Evolutionary conservation across 2,888 invertebrate genomes (phyloP), one percentile per base, ranked within the genome.

Genomic region (Gortyna flavago): DNA sequence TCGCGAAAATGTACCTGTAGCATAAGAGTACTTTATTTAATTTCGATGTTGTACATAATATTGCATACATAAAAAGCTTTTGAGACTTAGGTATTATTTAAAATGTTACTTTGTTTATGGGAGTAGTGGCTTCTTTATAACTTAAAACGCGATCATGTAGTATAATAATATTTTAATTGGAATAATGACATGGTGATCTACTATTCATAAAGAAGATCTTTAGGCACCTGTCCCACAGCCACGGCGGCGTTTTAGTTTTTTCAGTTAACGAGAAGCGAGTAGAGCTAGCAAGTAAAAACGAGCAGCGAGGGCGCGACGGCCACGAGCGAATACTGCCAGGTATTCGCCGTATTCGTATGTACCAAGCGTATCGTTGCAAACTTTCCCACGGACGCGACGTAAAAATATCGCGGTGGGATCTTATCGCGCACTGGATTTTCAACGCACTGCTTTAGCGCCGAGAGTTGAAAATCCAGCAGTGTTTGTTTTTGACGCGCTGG

Each of bases 1-100:
- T 32, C 32, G 8, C 35, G 32, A 21, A 32, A 21, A 61, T 61
- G 18, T 29, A 16, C 21, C 21, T 35, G 21, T 61, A 32, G 62
- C 32, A 4, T 32, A 21, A 32, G 32, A 61, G 35, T 35, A 68
- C 7, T 32, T 66, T 72, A 68, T 68, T 38, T 54, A 25, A 72
- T 70, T 54, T 70, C 29, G 18, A 41, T 70, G 18, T 54, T 51
- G 18, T 73, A 41, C 41, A n/a, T 21, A 72, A 44, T 41, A 44
- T 59, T 72, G 74, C 54, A 70, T 18, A 72, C 54, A 11, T 44
- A 32, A 35, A 59, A 29, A 48, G 48, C 35, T 29, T 44, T 44
- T 21, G n/a, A 9, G 11, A 29, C 35, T 48, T 7, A 48, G 5
- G 2, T 16, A n/a, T 44, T 57, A 35, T 35, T n/a, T 6, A 9